phyloP scores from a whole-genome alignment of 2,888 invertebrate genomes.

The Hydrotaea cyrtoneurina region DNA sequence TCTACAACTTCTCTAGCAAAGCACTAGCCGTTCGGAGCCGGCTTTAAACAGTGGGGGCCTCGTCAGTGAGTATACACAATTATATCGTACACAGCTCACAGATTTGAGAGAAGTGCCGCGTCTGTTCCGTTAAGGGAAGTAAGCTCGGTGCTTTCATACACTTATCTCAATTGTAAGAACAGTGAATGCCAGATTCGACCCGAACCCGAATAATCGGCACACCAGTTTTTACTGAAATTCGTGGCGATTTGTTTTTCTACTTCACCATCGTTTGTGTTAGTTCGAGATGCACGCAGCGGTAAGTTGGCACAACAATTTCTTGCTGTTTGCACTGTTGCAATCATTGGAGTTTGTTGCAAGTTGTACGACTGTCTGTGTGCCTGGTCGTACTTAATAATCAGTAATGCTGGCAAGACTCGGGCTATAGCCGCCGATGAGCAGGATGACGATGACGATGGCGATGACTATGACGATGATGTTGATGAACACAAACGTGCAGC shows the following conservation, averaged over 20 bases:
- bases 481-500: conserved; percentile 55
- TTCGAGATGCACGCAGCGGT: neutral
- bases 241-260: neutral
- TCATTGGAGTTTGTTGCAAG: neutral
- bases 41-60: too few relatives aligned
- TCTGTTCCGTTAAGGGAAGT: too few relatives aligned
- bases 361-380: neutral
- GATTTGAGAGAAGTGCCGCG: too few relatives aligned
- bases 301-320: conserved; percentile 16
- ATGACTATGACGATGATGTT: conserved; percentile 40
- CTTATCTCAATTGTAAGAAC: too few relatives aligned
- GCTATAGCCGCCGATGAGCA: conserved; percentile 11
- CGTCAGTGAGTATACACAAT: too few relatives aligned
- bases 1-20: too few relatives aligned
- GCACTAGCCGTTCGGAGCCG: too few relatives aligned
- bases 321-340: conserved; percentile 26
- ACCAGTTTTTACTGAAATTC: neutral
- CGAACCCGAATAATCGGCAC: too few relatives aligned
- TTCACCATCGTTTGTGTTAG: neutral
- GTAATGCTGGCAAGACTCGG: conserved; percentile 13
- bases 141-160: too few relatives aligned
- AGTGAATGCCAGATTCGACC: too few relatives aligned
- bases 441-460: neutral
- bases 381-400: conserved; percentile 28
- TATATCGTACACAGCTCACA: too few relatives aligned